Base-by-base conservation (phyloP, 1,140 invertebrate species). In the Zaprionus lachaisei region DNA sequence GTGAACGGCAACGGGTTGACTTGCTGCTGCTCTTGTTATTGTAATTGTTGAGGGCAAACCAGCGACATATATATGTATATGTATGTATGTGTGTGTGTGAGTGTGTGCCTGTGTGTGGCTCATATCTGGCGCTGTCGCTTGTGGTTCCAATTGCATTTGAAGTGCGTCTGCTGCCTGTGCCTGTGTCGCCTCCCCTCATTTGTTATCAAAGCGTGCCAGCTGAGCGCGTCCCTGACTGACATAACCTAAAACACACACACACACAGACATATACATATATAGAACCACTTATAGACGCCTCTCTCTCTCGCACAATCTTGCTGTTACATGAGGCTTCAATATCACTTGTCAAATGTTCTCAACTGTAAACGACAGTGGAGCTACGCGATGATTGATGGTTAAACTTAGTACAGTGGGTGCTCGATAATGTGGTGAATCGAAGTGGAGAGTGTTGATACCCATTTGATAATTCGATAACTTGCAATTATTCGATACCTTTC, bases 171-270 rank as follows among this genome's bases (percentile, higher is more conserved):
- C 22, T 76, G 65, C 76, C 85, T 66, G 4, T n/a, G 15, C 69
- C 6, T 14, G 14, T 47, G 37, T 38, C 37, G 37, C 37, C 37
- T 5, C 14, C 37, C n/a, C 41, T 7, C 41, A 17, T 47, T 47
- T 47, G 41, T 78, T 89, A 86, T 86, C 80, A 89, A 80, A 79
- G 77, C 73, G 84, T 89, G 84, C 83, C 84, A 87, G 78, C 83
- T 87, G 67, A 78, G 61, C 67, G 80, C 66, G 37, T 68, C 63
- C 51, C 69, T 83, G 80, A 86, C 47, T 79, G 76, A 77, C 83
- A 72, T 47, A 44, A 41, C 73, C 31, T 60, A 68, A 63, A 44
- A 69, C 51, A 22, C 44, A 49, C 38, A 41, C 69, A 26, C 68
- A 72, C 31, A 49, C 22, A 41, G n/a, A n/a, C n/a, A n/a, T 26